These are phyloP conservation scores for Orius insidiosus DNA, from an alignment of 1,140 invertebrate genomes.

Conservation along the genomic window DNA sequence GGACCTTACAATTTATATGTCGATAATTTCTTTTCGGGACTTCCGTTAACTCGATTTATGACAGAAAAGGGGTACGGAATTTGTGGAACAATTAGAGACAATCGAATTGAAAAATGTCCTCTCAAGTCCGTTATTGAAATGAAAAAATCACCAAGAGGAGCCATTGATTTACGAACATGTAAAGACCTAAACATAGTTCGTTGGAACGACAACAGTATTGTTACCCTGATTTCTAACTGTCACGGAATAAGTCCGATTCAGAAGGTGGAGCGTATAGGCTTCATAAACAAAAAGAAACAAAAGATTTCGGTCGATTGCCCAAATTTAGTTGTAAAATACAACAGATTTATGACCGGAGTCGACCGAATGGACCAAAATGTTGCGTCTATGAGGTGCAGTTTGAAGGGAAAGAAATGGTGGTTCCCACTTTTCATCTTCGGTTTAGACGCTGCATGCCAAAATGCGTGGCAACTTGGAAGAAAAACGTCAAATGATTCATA, in stretches of 20 bases:
- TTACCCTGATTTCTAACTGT: no score
- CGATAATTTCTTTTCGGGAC: constrained; percentile 8
- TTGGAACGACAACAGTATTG: no score
- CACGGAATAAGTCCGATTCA: no score
- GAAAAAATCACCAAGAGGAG: no score
- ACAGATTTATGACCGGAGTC: neutral
- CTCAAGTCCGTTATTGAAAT: no score
- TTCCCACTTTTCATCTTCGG: constrained; percentile 3
- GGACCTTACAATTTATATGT: constrained; percentile 8
- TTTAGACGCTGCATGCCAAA: constrained; percentile 2
- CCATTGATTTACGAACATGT: no score
- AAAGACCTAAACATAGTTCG: no score
- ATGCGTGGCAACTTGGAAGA: constrained; percentile 3
- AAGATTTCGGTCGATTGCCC: no score
- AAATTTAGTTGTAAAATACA: neutral
- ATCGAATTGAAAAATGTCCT: neutral
- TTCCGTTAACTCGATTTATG: neutral
- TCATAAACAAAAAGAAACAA: no score
- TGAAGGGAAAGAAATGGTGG: constrained; percentile 7
- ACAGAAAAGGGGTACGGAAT: neutral
- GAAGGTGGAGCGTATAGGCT: no score
- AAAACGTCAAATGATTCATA: neutral
- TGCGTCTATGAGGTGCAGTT: neutral
- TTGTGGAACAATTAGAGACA: neutral
- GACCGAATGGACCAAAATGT: constrained; percentile 4